A percentile compares a stretch with the other conserved stretches of the same genome.
phyloP scores from a whole-genome alignment of 2,797 vertebrate genomes.

The Muscicapa comitata region DNA sequence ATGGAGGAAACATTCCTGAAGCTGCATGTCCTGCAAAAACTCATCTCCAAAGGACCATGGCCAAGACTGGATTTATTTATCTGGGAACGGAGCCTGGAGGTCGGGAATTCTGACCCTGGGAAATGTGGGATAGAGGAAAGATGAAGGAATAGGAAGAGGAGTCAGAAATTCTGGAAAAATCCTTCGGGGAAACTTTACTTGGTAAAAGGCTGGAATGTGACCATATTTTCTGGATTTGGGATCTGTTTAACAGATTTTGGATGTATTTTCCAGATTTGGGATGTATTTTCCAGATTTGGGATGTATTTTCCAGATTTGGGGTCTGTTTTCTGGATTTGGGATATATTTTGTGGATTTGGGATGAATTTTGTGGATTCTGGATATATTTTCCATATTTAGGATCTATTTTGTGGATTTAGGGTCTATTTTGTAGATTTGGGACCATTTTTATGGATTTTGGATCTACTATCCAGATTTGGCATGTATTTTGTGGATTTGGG shows the following conservation, averaged over 20 bases:
- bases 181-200: not conserved
- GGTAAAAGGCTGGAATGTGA: not conserved
- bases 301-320: rapidly evolving
- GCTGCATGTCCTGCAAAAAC: not conserved
- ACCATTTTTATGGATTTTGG: not conserved
- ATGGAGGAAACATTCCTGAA: not conserved
- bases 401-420: not conserved
- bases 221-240: rapidly evolving
- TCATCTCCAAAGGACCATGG: not conserved
- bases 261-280: not conserved
- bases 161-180: not conserved
- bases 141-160: not conserved
- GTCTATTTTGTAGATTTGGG: rapidly evolving
- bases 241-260: not conserved
- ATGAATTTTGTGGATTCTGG: rapidly evolving
- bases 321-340: rapidly evolving
- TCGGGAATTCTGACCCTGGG: rapidly evolving
- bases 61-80: rapidly evolving
- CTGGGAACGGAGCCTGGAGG: not conserved
- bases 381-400: too few species aligned
- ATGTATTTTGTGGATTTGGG: rapidly evolving
- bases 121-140: not conserved
- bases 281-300: rapidly evolving
- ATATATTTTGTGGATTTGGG: too few species aligned
- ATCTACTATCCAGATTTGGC: not conserved